Evolutionary conservation across 2,797 vertebrate genomes (phyloP).

Genomic region (Harpagifer antarcticus): DNA sequence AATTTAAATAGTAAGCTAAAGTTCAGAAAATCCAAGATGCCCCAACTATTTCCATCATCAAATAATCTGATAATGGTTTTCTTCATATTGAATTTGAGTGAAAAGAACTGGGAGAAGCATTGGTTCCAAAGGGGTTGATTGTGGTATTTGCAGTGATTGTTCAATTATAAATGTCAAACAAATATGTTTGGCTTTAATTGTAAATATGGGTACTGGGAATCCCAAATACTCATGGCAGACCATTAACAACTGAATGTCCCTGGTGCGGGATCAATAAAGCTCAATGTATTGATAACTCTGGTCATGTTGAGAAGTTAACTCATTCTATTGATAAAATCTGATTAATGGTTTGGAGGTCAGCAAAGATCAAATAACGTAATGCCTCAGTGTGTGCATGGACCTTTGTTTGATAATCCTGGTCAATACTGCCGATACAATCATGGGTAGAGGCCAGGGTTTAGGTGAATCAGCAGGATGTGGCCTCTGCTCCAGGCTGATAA

Average conservation of each 20-base stretch:
- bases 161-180: not conserved
- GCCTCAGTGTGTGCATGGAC: slow-evolving; percentile 12
- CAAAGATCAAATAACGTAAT: slow-evolving; percentile 42
- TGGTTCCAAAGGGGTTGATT: not conserved
- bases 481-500: slow-evolving; percentile 52
- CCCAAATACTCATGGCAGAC: not conserved
- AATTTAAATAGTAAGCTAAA: not conserved
- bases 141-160: not conserved
- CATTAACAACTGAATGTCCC: too few species aligned
- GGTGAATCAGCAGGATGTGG: slow-evolving; percentile 20
- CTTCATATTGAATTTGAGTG: not conserved
- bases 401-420: slow-evolving; percentile 47
- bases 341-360: slow-evolving; percentile 16
- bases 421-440: slow-evolving; percentile 60
- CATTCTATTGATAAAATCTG: slow-evolving; percentile 36
- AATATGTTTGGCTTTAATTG: not conserved
- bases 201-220: not conserved
- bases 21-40: not conserved
- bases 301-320: slow-evolving; percentile 14
- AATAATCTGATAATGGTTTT: not conserved
- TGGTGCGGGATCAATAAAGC: too few species aligned
- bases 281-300: too few species aligned
- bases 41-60: not conserved
- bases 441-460: not conserved
- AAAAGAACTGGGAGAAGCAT: not conserved